Conservation (phyloP, 2,888 invertebrate genomes). For the Synergus japonicus region DNA sequence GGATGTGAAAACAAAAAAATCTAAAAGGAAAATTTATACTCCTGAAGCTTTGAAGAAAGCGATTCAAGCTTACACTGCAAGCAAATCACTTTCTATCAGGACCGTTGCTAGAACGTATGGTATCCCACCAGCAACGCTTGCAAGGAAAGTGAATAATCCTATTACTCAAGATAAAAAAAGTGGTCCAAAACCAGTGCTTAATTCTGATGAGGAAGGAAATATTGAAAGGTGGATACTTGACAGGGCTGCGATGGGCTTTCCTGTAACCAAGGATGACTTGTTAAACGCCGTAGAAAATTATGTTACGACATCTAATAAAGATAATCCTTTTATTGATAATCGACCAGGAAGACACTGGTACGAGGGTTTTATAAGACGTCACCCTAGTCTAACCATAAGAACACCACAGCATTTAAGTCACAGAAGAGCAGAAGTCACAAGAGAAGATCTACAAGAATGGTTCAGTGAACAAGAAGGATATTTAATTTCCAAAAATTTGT, state of each 20-base stretch:
- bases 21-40: no score
- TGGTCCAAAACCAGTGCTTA: neutral
- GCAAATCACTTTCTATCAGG: no score
- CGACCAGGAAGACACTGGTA: conserved; percentile 65
- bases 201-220: conserved; percentile 50
- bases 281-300: conserved; percentile 54
- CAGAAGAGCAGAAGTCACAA: no score
- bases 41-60: no score
- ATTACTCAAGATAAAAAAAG: no score
- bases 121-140: no score
- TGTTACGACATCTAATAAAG: conserved; percentile 42
- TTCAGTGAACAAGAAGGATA: conserved; percentile 57
- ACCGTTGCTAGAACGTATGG: no score
- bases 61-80: no score
- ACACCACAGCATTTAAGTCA: conserved; percentile 59
- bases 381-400: conserved; percentile 57
- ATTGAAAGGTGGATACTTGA: conserved; percentile 36
- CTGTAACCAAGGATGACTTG: conserved; percentile 59
- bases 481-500: conserved; percentile 53
- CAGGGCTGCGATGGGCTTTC: conserved; percentile 57
- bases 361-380: conserved; percentile 58
- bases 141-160: no score
- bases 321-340: conserved; percentile 58
- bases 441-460: conserved; percentile 60
- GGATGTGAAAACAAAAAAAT: no score